Conservation (phyloP, 2,888 invertebrate species). For the Andrena camellia region DNA sequence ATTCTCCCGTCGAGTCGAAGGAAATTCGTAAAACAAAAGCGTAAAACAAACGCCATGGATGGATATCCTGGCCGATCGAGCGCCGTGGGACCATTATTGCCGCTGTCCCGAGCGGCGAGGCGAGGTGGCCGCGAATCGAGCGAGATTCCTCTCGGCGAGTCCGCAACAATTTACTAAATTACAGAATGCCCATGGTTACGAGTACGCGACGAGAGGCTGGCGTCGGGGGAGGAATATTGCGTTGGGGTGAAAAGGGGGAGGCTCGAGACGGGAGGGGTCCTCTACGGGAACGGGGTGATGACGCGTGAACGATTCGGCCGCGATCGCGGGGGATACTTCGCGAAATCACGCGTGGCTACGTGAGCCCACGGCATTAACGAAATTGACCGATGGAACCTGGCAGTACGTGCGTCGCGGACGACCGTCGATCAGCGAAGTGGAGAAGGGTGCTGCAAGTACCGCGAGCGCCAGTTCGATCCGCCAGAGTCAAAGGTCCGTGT, state of each 20-base stretch:
- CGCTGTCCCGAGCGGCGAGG: slow-evolving; percentile 17
- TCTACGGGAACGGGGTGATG: slow-evolving; percentile 46
- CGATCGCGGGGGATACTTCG: slow-evolving; percentile 54
- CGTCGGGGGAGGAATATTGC: slow-evolving; percentile 43
- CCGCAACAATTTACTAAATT: slow-evolving; percentile 79
- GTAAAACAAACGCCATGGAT: not conserved
- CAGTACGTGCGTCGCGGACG: not conserved
- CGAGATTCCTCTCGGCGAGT: slow-evolving; percentile 68
- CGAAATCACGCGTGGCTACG: slow-evolving; percentile 50
- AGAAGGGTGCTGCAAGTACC: not conserved
- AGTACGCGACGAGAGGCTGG: slow-evolving; percentile 70
- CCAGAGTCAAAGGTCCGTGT: slow-evolving; percentile 3
- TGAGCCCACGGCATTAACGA: slow-evolving; percentile 50
- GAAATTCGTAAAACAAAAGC: slow-evolving; percentile 3
- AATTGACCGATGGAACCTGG: slow-evolving; percentile 53
- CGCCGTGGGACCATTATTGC: not conserved
- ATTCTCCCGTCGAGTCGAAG: not conserved
- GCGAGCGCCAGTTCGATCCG: slow-evolving; percentile 38
- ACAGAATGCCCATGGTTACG: slow-evolving; percentile 80
- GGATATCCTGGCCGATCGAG: not conserved
- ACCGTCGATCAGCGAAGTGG: slow-evolving; percentile 5
- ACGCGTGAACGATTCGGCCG: slow-evolving; percentile 48
- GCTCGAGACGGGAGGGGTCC: slow-evolving; percentile 27
- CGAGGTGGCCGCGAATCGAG: slow-evolving; percentile 63
- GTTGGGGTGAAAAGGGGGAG: slow-evolving; percentile 23